Base-by-base conservation (phyloP, 2,888 invertebrate genomes). In the Drosophila infuscata region DNA sequence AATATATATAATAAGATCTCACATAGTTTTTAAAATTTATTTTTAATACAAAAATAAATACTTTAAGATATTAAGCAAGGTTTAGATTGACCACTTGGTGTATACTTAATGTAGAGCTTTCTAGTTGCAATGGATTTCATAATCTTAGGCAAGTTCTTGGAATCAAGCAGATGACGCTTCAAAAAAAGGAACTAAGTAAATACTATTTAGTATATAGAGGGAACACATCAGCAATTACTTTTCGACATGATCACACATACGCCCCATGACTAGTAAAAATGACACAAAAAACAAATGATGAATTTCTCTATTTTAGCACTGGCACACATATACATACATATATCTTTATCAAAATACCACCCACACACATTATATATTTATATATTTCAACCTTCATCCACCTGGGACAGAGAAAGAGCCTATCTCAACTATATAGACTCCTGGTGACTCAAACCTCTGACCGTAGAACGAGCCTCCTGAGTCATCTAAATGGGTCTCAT, bases 381-480 rank as follows among this genome's bases (percentile, higher is more conserved):
- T 20, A 8, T 46, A 46, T 8, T 3, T 20, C 48, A 61, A 20
- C n/a, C 17, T 9, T 32, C 29, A 38, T 53, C 49, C 48, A 29
- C 11, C 17, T 8, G 4, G 15, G 46, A 15, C 20, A 4, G 20
- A 25, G 8, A 29, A 20, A 20, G 7, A 56, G 59, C 43, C 59
- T 53, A 60, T 46, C 52, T 60, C 25, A 73, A 65, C 25, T 49
- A 25, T 25, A 46, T 15, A 25, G 58, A 35, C 49, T 63, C 70
- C 61, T 49, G 61, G 53, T 83, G 89, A 87, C 59, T 87, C 69
- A 71, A 20, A 17, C 32, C 8, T 12, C 33, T n/a, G 58, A 25
- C 49, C 17, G 38, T 36, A 17, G 6, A 36, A 17, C 36, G n/a
- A 61, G 54, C 25, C 58, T 43, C 66, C 70, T 79, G 90, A 84